Conservation (phyloP, 2,888 invertebrate genomes). For the Cyaniris semiargus region DNA sequence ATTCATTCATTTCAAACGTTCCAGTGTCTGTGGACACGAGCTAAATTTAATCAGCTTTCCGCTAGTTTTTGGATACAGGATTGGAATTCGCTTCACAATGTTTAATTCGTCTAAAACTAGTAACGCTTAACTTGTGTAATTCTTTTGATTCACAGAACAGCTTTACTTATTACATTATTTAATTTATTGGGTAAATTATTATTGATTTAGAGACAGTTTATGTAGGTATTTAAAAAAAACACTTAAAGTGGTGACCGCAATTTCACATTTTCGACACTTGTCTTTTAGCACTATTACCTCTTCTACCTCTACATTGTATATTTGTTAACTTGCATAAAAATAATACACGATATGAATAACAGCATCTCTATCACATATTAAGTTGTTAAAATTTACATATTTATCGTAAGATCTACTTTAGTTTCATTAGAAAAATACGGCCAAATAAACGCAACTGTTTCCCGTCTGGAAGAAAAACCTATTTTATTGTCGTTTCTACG, state of each 20-base stretch:
- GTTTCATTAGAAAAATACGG: neutral
- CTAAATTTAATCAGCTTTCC: conserved; percentile 13
- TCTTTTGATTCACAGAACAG: neutral
- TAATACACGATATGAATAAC: too few species aligned
- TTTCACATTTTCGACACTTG: too few species aligned
- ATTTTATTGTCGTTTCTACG: neutral
- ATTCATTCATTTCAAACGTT: conserved; percentile 19
- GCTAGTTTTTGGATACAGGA: conserved; percentile 1
- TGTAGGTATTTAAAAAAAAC: too few species aligned
- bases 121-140: neutral
- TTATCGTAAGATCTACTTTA: neutral
- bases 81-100: neutral
- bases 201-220: too few species aligned
- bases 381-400: neutral
- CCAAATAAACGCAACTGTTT: neutral
- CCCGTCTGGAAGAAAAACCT: neutral
- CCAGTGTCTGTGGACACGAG: neutral
- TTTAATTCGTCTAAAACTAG: neutral
- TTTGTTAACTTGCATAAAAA: too few species aligned
- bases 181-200: too few species aligned
- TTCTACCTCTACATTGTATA: too few species aligned
- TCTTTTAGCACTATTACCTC: too few species aligned
- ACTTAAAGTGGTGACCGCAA: too few species aligned
- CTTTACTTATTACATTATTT: too few species aligned
- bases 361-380: too few species aligned